These are phyloP conservation scores for Coboldia fuscipes DNA, from an alignment of 1,140 invertebrate genomes.

Conservation along the genomic window DNA sequence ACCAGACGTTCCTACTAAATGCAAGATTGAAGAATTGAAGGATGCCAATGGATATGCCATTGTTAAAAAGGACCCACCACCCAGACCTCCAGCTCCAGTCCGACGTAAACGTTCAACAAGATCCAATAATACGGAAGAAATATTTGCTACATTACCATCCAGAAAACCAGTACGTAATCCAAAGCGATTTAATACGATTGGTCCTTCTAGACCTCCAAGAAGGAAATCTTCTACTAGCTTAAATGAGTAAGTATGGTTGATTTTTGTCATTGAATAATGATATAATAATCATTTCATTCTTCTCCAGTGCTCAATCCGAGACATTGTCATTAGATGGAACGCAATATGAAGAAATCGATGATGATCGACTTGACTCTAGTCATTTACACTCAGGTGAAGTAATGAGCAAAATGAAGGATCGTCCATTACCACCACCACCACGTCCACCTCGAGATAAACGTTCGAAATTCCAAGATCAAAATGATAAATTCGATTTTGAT, in stretches of 20 bases:
- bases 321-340: conserved; percentile 22
- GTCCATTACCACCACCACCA: conserved; percentile 61
- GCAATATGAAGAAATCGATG: conserved; percentile 37
- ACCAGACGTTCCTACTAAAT: conserved; percentile 17
- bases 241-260: conserved; percentile 5
- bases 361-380: conserved; percentile 26
- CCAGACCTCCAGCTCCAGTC: conserved; percentile 29
- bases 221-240: conserved; percentile 27
- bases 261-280: conserved; percentile 11
- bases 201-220: conserved; percentile 30
- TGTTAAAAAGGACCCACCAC: conserved; percentile 25
- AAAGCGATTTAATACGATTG: conserved; percentile 44
- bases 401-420: conserved; percentile 58
- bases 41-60: conserved; percentile 24
- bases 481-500: conserved; percentile 17
- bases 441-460: conserved; percentile 40
- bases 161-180: conserved; percentile 16
- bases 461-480: conserved; percentile 22
- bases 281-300: conserved; percentile 1
- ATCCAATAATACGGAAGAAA: conserved; percentile 20
- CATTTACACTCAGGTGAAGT: too few species aligned
- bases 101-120: conserved; percentile 25
- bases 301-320: not conserved
- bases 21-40: conserved; percentile 23
- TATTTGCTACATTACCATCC: conserved; percentile 28